Evolutionary conservation across 2,888 invertebrate species (phyloP).

Genomic region (Hirudinaria manillensis): DNA sequence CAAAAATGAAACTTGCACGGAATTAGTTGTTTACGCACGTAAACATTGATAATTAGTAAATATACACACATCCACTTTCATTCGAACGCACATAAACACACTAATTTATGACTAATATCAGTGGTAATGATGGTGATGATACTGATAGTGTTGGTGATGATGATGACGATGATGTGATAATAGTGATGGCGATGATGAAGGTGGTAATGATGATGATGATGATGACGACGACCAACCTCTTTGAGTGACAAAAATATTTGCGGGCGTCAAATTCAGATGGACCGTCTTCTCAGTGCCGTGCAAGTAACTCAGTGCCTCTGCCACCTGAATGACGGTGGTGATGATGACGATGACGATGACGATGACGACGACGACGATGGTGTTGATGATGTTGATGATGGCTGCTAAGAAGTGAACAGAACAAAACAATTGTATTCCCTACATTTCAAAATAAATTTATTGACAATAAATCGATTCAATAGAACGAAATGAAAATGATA

Average conservation of each 20-base stretch:
- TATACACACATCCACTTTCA: neutral
- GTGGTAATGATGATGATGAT: neutral
- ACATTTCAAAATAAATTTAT: no score
- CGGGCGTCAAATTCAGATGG: neutral
- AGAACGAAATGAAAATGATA: no score
- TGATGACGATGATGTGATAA: conserved; percentile 18
- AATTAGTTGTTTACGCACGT: neutral
- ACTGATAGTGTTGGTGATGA: conserved; percentile 19
- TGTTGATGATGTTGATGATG: conserved; percentile 24
- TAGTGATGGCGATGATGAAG: neutral
- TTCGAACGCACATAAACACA: conserved; percentile 14
- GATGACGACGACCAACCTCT: neutral
- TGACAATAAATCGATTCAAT: no score
- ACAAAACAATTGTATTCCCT: no score
- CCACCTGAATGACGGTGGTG: neutral
- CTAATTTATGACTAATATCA: neutral
- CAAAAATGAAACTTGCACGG: neutral
- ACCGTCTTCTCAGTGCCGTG: neutral
- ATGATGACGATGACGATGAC: conserved; percentile 18
- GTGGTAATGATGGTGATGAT: conserved; percentile 25
- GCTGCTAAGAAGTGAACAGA: conserved; percentile 16
- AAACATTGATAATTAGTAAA: neutral
- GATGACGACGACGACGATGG: conserved; percentile 16
- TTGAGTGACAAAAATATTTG: conserved; percentile 16
- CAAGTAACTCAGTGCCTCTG: conserved; percentile 13